Base-by-base conservation (phyloP, 1,140 invertebrate species). In the Conopomorpha cramerella region DNA sequence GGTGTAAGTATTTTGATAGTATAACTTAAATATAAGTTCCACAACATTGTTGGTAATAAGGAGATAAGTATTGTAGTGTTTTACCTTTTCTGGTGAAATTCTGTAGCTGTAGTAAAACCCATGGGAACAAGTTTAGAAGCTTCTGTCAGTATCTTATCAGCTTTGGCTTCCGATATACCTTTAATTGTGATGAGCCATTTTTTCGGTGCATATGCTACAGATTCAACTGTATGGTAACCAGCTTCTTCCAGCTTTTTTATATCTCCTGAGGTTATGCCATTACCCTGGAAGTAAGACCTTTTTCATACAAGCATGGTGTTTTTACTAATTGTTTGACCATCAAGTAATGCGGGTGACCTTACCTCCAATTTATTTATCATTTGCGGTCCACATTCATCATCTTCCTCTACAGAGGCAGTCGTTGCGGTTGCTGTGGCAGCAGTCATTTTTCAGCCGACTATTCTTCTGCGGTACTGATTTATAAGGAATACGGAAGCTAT, bases 71-170 rank as follows among this genome's bases (percentile, higher is more conserved):
- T 10, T 10, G n/a, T 74, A 1, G 60, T n/a, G n/a, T n/a, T n/a
- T 47, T 38, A 77, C 73, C 98, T 83, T 67, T 94, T 97, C 52
- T 93, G 87, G 71, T 98, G 93, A 63, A 98, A 93, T 61, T 96
- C 94, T 26, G 94, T 93, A 0, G 97, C 98, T 14, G 95, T 96
- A 17, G 95, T 97, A 59, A 99, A 99, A 0, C 96, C 97, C 89
- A 99, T 95, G 0, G 93, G 93, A 2, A 99, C 93, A 11, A 98
- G 58, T 78, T 98, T 99, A 0, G 84, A 82, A 3, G 95, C 95
- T 81, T 98, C 95, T 30, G 83, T 83, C 35, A 96, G 53, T 41
- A 99, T 89, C 82, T 98, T 98, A 46, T 99, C 97, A 15, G 94
- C 96, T 77, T 99, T 99, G 8, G 88, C 89, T 66, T 99, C 97